Base-by-base conservation (phyloP, 2,888 invertebrate genomes). In the Cerceris ruficornis region DNA sequence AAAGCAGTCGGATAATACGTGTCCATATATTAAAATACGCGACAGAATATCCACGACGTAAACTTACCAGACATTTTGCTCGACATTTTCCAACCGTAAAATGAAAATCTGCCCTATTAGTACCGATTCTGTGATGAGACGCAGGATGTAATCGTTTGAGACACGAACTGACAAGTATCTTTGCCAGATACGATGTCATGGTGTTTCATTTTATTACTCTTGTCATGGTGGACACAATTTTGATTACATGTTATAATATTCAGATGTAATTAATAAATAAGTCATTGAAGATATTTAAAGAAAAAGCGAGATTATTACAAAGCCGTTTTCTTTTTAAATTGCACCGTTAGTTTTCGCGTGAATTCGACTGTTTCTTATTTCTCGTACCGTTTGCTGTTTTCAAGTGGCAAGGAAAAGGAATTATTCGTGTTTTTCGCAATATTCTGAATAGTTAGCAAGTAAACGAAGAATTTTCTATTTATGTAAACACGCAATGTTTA, bases 41-140 rank as follows among this genome's bases (percentile, higher is more conserved):
- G 28, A 4, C 28, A 28, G 6, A 50, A n/a, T n/a, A 17, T 46
- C 6, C 28, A 15, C 41, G 54, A 15, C 4, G 6, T 9, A 2
- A 13, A 59, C 83, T 83, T 67, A 83, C 82, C 7, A 8, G 7
- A 14, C 67, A 80, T 15, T 42, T 54, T 41, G 7, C 2, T 58
- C 14, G 14, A 7, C 46, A 49, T 60, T 58, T 71, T 9, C 6
- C 9, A 13, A 15, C 41, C 13, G 54, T 49, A 0, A 39, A 9
- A 17, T 68, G 69, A 14, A 69, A 71, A 73, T 50, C 17, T 49
- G 1, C 28, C 0, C 39, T 14, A 55, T 50, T 57, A 58, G 39
- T 42, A n/a, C 75, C 61, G 57, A 7, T n/a, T 6, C 46, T 28
- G 8, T 15, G 50, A 8, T 17, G 57, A 57, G 64, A 14, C 8